phyloP scores from a whole-genome alignment of 2,113 vertebrate species.

The Crotophaga sulcirostris region DNA sequence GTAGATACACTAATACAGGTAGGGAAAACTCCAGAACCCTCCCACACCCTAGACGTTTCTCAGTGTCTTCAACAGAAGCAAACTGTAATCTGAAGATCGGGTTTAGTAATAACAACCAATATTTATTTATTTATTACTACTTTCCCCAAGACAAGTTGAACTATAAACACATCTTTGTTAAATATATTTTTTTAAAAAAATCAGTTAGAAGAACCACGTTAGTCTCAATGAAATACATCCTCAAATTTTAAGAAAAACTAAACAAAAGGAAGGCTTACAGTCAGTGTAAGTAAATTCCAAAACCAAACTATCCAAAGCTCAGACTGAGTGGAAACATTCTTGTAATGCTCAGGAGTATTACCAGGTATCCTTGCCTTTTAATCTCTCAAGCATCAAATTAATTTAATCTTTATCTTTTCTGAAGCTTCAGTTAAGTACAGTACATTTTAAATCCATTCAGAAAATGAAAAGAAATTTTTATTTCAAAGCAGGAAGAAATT shows the following conservation, averaged over 20 bases:
- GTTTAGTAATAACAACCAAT: background rate
- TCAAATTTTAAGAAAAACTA: background rate
- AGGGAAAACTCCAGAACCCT: background rate
- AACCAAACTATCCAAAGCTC: background rate
- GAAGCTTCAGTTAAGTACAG: background rate
- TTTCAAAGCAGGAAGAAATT: background rate
- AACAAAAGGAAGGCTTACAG: background rate
- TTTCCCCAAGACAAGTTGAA: background rate
- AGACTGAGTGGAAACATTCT: background rate
- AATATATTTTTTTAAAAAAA: background rate
- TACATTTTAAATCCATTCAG: background rate
- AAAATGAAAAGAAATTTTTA: background rate
- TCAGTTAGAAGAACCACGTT: background rate
- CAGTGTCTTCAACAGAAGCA: background rate
- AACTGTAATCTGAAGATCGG: background rate
- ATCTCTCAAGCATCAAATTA: background rate
- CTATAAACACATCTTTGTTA: background rate
- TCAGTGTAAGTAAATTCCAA: background rate
- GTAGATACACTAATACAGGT: background rate
- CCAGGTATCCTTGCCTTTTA: background rate
- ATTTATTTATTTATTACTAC: background rate
- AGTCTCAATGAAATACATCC: background rate
- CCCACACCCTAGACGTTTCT: background rate
- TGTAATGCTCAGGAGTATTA: background rate
- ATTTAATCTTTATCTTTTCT: background rate